Conservation (phyloP, 1,140 invertebrate genomes). For the Ctenoplectra terminalis region DNA sequence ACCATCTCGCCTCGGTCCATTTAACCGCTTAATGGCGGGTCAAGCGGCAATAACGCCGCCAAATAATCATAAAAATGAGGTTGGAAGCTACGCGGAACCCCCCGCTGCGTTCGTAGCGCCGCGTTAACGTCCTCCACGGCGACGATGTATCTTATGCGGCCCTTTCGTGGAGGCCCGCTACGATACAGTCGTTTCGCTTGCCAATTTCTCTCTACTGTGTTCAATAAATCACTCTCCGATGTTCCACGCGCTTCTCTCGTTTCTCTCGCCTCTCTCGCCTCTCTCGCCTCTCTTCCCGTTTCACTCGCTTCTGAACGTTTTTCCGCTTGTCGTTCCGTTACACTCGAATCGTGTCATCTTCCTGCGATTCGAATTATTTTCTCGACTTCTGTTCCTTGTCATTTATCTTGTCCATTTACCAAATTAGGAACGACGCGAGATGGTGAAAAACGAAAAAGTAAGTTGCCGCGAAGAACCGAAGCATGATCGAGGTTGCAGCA, state of each 20-base stretch:
- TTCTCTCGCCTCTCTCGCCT: too few relatives aligned
- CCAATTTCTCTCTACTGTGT: not conserved
- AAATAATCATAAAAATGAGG: conserved; percentile 77
- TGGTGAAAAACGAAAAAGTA: not conserved
- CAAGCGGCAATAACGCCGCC: conserved; percentile 74
- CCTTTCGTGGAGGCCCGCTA: conserved; percentile 10
- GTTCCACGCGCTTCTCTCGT: not conserved
- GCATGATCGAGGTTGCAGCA: conserved; percentile 45
- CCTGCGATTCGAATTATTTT: too few relatives aligned
- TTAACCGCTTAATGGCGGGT: conserved; percentile 76
- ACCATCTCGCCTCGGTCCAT: conserved; percentile 63
- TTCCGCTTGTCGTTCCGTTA: conserved; percentile 75
- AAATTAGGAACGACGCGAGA: not conserved
- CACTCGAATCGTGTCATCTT: too few relatives aligned
- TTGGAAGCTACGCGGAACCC: conserved; percentile 68
- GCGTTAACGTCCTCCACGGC: conserved; percentile 56
- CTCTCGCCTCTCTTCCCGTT: not conserved
- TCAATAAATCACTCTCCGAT: not conserved
- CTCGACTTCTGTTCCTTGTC: not conserved
- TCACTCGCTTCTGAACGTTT: conserved; percentile 67
- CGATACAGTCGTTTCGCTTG: not conserved
- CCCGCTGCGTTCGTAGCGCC: conserved; percentile 64
- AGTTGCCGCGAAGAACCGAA: conserved; percentile 46
- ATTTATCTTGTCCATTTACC: conserved; percentile 12
- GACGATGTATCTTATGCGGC: conserved; percentile 59